Evolutionary conservation across 1,140 invertebrate species (phyloP).

Genomic region (Ceratosolen solmsi): DNA sequence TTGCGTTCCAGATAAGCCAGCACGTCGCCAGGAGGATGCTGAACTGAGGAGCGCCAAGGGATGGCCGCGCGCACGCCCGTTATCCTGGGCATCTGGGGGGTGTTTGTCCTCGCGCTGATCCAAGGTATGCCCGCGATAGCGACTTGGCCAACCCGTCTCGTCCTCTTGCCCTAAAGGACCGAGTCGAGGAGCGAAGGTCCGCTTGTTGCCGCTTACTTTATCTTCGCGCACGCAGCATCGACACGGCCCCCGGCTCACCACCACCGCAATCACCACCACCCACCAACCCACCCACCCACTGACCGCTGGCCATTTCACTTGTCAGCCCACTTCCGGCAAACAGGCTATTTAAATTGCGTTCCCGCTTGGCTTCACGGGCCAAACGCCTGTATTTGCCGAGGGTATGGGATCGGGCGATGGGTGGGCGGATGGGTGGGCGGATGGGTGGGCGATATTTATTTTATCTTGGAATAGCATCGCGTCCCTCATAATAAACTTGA

Average conservation of each 20-base stretch:
- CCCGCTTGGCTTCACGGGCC: too few relatives aligned
- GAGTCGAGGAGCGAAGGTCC: too few relatives aligned
- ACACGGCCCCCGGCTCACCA: background rate
- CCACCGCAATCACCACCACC: background rate
- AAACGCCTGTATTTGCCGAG: too few relatives aligned
- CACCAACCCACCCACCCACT: background rate
- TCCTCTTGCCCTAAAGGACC: too few relatives aligned
- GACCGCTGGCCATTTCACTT: too few relatives aligned
- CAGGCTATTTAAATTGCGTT: too few relatives aligned
- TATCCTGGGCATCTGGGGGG: constrained; percentile 71
- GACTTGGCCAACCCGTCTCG: too few relatives aligned
- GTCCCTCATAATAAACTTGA: background rate
- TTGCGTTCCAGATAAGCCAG: constrained; percentile 26
- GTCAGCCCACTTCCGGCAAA: too few relatives aligned
- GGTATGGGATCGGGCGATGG: too few relatives aligned
- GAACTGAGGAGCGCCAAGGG: constrained; percentile 54
- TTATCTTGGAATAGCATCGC: background rate
- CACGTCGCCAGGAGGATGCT: constrained; percentile 14
- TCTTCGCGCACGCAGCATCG: too few relatives aligned
- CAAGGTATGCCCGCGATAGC: constrained; percentile 61
- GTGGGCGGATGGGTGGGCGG: too few relatives aligned
- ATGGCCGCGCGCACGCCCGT: constrained; percentile 71
- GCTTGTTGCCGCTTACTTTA: background rate
- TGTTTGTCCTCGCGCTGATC: constrained; percentile 69
- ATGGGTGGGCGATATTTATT: background rate